phyloP scores from a whole-genome alignment of 2,113 vertebrate genomes.

The Oreotrochilus melanogaster region DNA sequence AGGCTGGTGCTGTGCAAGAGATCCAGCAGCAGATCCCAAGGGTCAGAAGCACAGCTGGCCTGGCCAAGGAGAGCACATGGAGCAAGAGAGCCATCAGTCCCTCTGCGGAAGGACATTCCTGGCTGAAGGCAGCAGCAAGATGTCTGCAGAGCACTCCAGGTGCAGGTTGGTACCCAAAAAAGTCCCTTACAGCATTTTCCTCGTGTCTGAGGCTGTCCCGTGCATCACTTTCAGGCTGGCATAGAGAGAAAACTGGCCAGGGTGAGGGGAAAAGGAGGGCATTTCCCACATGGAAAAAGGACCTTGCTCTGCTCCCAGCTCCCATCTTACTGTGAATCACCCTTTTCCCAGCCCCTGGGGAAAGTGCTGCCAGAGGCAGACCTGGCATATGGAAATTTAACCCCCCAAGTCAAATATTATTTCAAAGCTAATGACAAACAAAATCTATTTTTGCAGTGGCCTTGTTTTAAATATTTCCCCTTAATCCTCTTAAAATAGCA shows the following conservation, averaged over 20 bases:
- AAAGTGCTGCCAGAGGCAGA: conserved; percentile 36
- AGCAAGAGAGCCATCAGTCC: background rate
- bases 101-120: background rate
- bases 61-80: background rate
- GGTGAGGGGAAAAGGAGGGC: background rate
- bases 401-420: conserved; percentile 77
- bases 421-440: conserved; percentile 82
- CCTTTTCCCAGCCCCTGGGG: conserved; percentile 29
- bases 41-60: background rate
- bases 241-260: background rate
- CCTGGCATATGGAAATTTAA: conserved; percentile 72
- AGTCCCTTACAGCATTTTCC: background rate
- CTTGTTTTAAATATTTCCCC: conserved; percentile 80
- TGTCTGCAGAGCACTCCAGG: background rate
- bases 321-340: background rate
- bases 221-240: conserved; percentile 25
- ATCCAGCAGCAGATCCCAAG: background rate
- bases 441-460: conserved; percentile 82
- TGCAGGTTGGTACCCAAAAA: background rate
- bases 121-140: background rate
- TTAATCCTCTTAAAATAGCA: conserved; percentile 76
- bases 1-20: background rate
- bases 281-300: conserved; percentile 1
- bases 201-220: background rate
- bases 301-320: background rate